phyloP scores from a whole-genome alignment of 2,888 invertebrate species.

The Hydroisotoma schaefferi region DNA sequence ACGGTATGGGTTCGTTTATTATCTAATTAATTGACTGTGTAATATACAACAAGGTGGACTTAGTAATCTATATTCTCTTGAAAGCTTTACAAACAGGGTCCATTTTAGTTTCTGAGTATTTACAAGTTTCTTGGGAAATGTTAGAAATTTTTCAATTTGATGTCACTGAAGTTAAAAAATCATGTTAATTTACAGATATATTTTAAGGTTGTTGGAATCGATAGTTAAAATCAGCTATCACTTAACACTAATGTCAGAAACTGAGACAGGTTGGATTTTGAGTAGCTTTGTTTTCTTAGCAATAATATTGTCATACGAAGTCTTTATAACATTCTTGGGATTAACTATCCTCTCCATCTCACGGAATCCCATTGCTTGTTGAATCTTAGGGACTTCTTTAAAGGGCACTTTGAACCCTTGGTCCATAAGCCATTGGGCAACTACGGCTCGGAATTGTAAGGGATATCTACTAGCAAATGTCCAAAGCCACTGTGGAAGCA shows the following conservation, averaged over 20 bases:
- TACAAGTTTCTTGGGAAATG: no score
- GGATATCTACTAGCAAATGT: slow-evolving; percentile 34
- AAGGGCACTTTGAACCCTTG: slow-evolving; percentile 30
- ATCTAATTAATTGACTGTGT: no score
- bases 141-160: no score
- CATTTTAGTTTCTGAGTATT: no score
- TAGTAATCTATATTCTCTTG: no score
- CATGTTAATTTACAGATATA: no score
- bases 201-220: no score
- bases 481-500: slow-evolving; percentile 32
- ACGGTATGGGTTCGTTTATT: no score
- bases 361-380: slow-evolving; percentile 27
- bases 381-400: slow-evolving; percentile 32
- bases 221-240: no score
- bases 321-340: slow-evolving; percentile 21
- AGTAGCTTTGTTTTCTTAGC: slow-evolving; percentile 2
- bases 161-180: no score
- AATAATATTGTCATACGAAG: slow-evolving; percentile 13
- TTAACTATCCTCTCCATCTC: slow-evolving; percentile 25
- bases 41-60: no score
- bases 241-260: neutral
- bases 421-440: slow-evolving; percentile 36
- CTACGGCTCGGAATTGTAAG: slow-evolving; percentile 29
- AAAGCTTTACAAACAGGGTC: no score
- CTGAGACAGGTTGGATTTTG: slow-evolving; percentile 1